Evolutionary conservation across 2,888 invertebrate genomes (phyloP), one percentile per base, ranked within the genome.

Genomic region (Cataglyphis altisquamis): DNA sequence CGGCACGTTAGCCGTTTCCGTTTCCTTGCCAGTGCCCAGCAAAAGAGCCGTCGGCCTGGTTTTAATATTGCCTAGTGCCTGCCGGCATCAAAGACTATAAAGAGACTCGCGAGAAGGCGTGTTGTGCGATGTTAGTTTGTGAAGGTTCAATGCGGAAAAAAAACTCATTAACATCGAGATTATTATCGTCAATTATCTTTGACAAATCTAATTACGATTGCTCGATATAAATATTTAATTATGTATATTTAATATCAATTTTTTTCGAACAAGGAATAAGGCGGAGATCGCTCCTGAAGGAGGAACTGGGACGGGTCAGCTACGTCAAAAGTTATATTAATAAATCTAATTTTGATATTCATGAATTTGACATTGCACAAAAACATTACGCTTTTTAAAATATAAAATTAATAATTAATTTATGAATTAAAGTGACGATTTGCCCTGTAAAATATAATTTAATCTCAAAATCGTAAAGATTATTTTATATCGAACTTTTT

Each of bases 61-160:
- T 93, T 93, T 94, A 94, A 94, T 94, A 93, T 93, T 91, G 86
- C 89, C 91, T 94, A 94, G 92, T 94, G 93, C 93, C 87, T 88
- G 74, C 67, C 84, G 75, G 74, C 81, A 83, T 87, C 87, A 90
- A 90, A 92, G 89, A 87, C 87, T 67, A 88, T 86, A 90, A n/a
- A 52, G 86, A 87, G 88, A 83, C 85, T 77, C 82, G 85, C 12
- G 39, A 66, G 39, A 41, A 73, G 72, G 55, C 66, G 36, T 70
- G 36, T 68, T n/a, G n/a, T 32, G 8, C n/a, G n/a, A 21, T 70
- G 29, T 29, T 29, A 2, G 29, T 25, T n/a, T 64, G 62, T 52
- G 25, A 87, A 82, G 82, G 68, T 21, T 86, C 88, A 85, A 83
- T 84, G 86, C 83, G 77, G 83, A 29, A 29, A 32, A 64, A 64